phyloP scores from a whole-genome alignment of 2,113 vertebrate genomes.

The Oenanthe melanoleuca region DNA sequence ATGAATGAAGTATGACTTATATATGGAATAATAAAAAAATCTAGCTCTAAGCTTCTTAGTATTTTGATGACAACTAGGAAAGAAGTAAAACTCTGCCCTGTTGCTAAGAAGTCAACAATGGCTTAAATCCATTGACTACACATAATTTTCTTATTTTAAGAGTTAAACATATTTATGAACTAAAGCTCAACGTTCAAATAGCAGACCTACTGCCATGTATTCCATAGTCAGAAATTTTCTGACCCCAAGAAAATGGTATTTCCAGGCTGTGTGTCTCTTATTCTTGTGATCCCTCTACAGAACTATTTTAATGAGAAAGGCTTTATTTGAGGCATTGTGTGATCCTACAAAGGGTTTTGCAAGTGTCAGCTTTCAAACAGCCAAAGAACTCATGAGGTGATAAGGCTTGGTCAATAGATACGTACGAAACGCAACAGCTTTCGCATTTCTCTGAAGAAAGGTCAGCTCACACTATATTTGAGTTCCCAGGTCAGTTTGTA shows the following conservation, averaged over 20 bases:
- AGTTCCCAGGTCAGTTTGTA: background rate
- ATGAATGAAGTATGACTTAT: background rate
- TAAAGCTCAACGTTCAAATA: background rate
- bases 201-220: background rate
- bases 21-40: background rate
- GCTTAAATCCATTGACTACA: background rate
- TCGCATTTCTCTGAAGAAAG: background rate
- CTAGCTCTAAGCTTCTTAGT: background rate
- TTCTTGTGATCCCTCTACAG: background rate
- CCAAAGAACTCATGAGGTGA: background rate
- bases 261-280: background rate
- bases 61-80: background rate
- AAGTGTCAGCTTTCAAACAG: background rate
- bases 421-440: fast-evolving
- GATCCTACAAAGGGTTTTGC: background rate
- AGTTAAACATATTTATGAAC: background rate
- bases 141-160: background rate
- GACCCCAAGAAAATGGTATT: background rate
- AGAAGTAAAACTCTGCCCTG: background rate
- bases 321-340: background rate
- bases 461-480: background rate
- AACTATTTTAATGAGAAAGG: background rate
- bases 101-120: background rate
- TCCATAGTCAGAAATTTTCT: background rate
- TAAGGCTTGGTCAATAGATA: background rate